A percentile compares a stretch with the other conserved stretches of the same genome.
These are phyloP conservation scores for Esox niger DNA, from an alignment of 2,113 vertebrate species.

Conservation along the genomic window DNA sequence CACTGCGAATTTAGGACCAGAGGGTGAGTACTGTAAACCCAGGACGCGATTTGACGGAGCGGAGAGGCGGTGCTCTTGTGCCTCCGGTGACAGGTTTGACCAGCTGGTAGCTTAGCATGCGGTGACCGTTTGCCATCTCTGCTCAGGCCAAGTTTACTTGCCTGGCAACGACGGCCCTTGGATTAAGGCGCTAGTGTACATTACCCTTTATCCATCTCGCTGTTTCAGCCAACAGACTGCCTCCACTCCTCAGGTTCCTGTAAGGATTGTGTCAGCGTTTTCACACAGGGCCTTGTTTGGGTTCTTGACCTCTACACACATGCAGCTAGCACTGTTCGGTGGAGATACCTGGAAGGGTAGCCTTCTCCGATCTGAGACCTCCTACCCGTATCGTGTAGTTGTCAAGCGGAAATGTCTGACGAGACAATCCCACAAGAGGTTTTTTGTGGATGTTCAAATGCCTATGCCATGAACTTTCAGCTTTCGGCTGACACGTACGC, in stretches of 20 bases:
- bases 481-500: too few species aligned
- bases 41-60: too few species aligned
- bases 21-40: too few species aligned
- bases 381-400: too few species aligned
- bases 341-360: too few species aligned
- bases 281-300: neutral
- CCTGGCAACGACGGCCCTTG: conserved; percentile 24
- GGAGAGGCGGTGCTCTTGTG: neutral
- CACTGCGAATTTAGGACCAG: neutral
- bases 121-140: conserved; percentile 13
- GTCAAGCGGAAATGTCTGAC: too few species aligned
- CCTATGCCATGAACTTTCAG: too few species aligned
- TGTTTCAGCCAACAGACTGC: neutral
- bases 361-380: too few species aligned
- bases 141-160: neutral
- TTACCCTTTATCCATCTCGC: neutral
- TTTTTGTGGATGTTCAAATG: too few species aligned
- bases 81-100: conserved; percentile 1
- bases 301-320: too few species aligned
- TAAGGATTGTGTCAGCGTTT: neutral
- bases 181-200: conserved; percentile 7
- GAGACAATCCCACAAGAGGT: too few species aligned
- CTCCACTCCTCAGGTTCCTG: neutral
- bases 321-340: too few species aligned
- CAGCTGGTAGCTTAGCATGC: conserved; percentile 27